Evolutionary conservation across 2,888 invertebrate species (phyloP).

Genomic region (Drosophila anomalata): DNA sequence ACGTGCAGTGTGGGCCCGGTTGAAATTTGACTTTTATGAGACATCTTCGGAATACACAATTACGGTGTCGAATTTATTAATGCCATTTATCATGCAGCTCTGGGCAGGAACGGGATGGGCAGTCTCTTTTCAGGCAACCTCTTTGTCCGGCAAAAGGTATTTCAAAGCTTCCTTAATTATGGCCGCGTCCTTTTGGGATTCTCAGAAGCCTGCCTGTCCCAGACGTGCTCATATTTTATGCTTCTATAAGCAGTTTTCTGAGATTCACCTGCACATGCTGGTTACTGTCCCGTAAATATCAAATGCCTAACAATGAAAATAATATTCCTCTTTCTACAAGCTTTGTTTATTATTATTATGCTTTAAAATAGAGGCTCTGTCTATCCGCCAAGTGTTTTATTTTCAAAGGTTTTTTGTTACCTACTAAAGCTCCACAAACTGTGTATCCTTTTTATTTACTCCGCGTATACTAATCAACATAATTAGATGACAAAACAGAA

Average conservation of each 20-base stretch:
- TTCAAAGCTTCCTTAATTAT: constrained; percentile 66
- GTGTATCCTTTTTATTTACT: neutral
- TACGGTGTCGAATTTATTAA: constrained; percentile 71
- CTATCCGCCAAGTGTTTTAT: neutral
- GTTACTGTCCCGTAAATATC: neutral
- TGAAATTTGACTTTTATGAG: constrained; percentile 41
- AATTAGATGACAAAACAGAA: constrained; percentile 5
- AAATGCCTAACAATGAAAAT: neutral
- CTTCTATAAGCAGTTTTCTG: constrained; percentile 25
- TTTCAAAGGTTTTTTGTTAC: neutral
- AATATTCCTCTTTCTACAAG: neutral
- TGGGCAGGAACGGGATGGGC: neutral
- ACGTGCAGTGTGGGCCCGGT: constrained; percentile 52
- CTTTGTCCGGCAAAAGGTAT: constrained; percentile 30
- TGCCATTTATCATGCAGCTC: constrained; percentile 67
- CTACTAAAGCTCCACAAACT: no score
- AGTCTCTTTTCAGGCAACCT: constrained; percentile 3
- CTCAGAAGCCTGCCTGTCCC: constrained; percentile 9
- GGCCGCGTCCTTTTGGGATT: constrained; percentile 41
- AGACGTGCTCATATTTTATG: constrained; percentile 59
- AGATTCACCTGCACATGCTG: no score
- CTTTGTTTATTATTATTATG: no score
- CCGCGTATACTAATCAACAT: neutral
- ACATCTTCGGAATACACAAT: constrained; percentile 52
- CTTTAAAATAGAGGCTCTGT: no score